Conservation (phyloP, 2,113 vertebrate genomes). For the Oreochromis spilurus region DNA sequence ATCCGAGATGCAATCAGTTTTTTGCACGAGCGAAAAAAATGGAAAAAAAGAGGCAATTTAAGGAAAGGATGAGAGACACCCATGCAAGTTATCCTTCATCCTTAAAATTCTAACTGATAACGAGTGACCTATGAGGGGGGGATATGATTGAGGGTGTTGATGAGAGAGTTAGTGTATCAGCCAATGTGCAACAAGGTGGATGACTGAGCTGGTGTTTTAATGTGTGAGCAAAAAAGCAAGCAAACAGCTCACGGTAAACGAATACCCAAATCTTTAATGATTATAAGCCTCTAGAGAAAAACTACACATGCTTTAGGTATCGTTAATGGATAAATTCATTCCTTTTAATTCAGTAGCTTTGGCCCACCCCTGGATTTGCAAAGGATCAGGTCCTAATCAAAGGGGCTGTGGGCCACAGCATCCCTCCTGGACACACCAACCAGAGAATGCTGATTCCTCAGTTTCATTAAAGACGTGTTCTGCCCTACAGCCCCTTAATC, state of each 20-base stretch:
- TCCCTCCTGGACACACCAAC: not conserved
- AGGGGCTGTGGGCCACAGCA: conserved; percentile 28
- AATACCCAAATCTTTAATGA: conserved; percentile 42
- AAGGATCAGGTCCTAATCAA: conserved; percentile 63
- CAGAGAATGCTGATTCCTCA: conserved; percentile 73
- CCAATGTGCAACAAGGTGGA: conserved; percentile 18
- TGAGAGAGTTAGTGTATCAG: conserved; percentile 11
- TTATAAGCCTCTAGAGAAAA: conserved; percentile 31
- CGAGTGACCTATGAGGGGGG: conserved; percentile 29
- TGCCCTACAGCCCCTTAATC: conserved; percentile 79
- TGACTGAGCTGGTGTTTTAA: conserved; percentile 10
- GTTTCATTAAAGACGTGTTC: conserved; percentile 76
- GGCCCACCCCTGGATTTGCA: conserved; percentile 37
- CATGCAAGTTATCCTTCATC: conserved; percentile 32
- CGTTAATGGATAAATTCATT: conserved; percentile 55
- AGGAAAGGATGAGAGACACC: conserved; percentile 38
- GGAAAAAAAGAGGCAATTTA: conserved; percentile 35
- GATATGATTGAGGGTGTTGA: conserved; percentile 26
- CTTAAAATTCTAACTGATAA: conserved; percentile 51
- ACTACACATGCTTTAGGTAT: conserved; percentile 18
- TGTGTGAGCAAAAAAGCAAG: not conserved
- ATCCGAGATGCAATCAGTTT: conserved; percentile 56
- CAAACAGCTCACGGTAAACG: conserved; percentile 25
- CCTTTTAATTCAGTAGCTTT: conserved; percentile 53
- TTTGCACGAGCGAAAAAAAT: conserved; percentile 22